phyloP scores from a whole-genome alignment of 1,140 invertebrate species.

The Scaptomyza pallida region DNA sequence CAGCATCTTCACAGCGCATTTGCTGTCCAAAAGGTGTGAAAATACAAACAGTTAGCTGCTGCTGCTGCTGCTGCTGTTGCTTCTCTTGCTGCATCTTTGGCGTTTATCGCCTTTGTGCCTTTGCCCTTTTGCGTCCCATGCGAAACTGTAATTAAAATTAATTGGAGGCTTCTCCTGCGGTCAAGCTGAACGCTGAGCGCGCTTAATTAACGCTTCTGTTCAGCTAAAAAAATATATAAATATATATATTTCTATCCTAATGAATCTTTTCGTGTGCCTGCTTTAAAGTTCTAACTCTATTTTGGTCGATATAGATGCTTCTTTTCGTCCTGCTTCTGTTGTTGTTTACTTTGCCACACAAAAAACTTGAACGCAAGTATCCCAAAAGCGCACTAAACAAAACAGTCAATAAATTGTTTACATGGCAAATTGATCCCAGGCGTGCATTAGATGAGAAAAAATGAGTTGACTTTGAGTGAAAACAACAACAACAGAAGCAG shows the following conservation, averaged over 20 bases:
- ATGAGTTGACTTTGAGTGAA: constrained; percentile 79
- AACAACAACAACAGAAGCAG: constrained; percentile 42
- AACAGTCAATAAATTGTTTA: constrained; percentile 83
- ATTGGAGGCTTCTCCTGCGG: constrained; percentile 71
- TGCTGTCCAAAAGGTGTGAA: constrained; percentile 78
- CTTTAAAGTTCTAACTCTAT: constrained; percentile 55
- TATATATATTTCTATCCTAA: constrained; percentile 41
- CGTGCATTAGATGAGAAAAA: constrained; percentile 82
- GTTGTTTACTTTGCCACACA: constrained; percentile 41
- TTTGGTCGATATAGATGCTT: neutral
- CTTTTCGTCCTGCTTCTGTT: neutral
- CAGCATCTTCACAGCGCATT: constrained; percentile 64
- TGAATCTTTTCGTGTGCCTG: constrained; percentile 47
- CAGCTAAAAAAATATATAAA: constrained; percentile 3
- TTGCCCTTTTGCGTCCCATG: constrained; percentile 27
- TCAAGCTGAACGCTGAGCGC: constrained; percentile 42
- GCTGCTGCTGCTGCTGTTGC: constrained; percentile 15
- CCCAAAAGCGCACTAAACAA: constrained; percentile 80
- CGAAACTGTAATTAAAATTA: constrained; percentile 80
- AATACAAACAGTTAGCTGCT: constrained; percentile 74
- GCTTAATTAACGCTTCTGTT: constrained; percentile 65
- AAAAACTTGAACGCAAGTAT: constrained; percentile 50
- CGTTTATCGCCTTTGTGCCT: constrained; percentile 47
- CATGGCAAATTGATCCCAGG: constrained; percentile 82
- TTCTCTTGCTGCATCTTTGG: constrained; percentile 49